Evolutionary conservation across 2,113 vertebrate species (phyloP).

Genomic region (Antigone vipio): DNA sequence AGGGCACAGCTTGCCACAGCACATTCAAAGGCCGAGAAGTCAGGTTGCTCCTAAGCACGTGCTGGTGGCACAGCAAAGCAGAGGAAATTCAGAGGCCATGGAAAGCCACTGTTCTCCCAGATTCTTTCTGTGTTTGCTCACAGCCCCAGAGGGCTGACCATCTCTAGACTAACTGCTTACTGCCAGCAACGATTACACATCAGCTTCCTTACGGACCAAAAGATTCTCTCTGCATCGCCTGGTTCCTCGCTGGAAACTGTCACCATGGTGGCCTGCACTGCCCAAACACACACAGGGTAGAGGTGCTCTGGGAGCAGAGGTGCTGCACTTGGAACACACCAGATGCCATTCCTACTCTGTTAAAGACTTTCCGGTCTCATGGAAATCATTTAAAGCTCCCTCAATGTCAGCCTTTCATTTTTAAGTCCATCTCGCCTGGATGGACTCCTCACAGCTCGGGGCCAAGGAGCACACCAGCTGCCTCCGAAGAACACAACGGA

Average conservation of each 20-base stretch:
- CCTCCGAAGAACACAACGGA: neutral
- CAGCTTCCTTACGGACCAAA: neutral
- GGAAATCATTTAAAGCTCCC: neutral
- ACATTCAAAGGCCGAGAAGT: neutral
- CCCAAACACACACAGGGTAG: no score
- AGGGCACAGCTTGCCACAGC: neutral
- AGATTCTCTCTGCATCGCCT: neutral
- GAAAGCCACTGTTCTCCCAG: neutral
- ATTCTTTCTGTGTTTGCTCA: neutral
- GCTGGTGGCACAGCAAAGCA: neutral
- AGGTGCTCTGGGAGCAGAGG: neutral
- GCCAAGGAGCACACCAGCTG: neutral
- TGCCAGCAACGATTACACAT: neutral
- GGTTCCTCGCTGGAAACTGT: neutral
- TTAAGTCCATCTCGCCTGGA: neutral
- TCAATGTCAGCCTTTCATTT: neutral
- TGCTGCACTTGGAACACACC: neutral
- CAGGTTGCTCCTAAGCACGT: accelerated
- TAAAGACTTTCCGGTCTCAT: neutral
- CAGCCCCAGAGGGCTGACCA: no score
- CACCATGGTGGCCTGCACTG: accelerated
- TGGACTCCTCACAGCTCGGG: accelerated
- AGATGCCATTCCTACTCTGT: neutral
- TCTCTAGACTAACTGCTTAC: neutral
- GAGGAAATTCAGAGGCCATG: neutral